A percentile compares a stretch with the other conserved stretches of the same genome.
These are phyloP conservation scores for Nothocercus julius DNA, from an alignment of 2,113 vertebrate genomes.

Conservation along the genomic window DNA sequence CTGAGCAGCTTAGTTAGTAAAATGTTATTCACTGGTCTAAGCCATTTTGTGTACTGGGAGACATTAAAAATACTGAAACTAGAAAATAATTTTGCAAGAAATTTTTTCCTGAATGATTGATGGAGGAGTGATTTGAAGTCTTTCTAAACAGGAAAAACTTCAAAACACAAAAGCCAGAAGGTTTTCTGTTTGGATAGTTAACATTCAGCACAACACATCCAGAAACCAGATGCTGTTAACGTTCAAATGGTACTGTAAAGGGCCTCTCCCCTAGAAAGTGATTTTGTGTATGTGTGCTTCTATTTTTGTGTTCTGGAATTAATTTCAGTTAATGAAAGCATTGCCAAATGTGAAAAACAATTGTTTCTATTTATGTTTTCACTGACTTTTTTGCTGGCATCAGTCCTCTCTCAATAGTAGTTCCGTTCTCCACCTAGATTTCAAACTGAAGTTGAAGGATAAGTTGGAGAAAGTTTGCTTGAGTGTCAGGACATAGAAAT, in stretches of 20 bases:
- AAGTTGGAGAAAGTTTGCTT: constrained; percentile 59
- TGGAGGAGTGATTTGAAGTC: neutral
- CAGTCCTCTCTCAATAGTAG: constrained; percentile 43
- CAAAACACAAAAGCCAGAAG: neutral
- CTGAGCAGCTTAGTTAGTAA: neutral
- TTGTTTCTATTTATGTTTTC: constrained; percentile 82
- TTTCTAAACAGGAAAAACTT: neutral
- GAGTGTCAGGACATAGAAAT: neutral
- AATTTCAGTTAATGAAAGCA: constrained; percentile 73
- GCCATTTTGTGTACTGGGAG: neutral
- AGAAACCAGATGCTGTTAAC: constrained; percentile 18
- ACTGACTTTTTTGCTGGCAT: constrained; percentile 75
- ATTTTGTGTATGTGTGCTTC: constrained; percentile 38
- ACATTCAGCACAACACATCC: neutral
- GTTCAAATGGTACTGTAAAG: constrained; percentile 3
- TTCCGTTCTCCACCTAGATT: constrained; percentile 72
- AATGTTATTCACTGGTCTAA: neutral
- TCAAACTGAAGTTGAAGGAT: constrained; percentile 40
- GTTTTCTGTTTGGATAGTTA: neutral
- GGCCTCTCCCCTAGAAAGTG: constrained; percentile 37
- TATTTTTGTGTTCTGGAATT: constrained; percentile 77
- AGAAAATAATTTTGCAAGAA: neutral
- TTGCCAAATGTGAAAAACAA: constrained; percentile 79
- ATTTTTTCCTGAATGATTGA: neutral
- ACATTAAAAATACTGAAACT: neutral